Base-by-base conservation (phyloP, 1,140 invertebrate species). In the Eurosta solidaginis region DNA sequence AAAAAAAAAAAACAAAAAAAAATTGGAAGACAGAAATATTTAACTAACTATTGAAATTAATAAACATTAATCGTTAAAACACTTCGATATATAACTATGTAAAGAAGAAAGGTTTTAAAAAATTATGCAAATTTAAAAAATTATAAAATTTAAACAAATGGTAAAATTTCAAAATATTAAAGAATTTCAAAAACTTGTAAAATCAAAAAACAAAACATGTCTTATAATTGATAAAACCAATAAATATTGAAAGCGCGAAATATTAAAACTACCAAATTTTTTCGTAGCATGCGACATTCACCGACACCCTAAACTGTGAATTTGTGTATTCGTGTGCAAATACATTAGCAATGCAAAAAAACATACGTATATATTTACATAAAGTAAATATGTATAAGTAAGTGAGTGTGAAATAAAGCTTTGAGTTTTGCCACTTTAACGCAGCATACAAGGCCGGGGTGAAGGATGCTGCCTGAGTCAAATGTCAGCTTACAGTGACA, bases 321-420 rank as follows among this genome's bases (percentile, higher is more conserved):
- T n/a, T n/a, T n/a, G n/a, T n/a, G n/a, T n/a, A n/a, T n/a, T n/a
- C n/a, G n/a, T n/a, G n/a, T n/a, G n/a, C n/a, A n/a, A n/a, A n/a
- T n/a, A n/a, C n/a, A n/a, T n/a, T n/a, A n/a, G n/a, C n/a, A n/a
- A n/a, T n/a, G n/a, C n/a, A n/a, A n/a, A n/a, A n/a, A n/a, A n/a
- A n/a, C n/a, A n/a, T n/a, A n/a, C n/a, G n/a, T n/a, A n/a, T n/a
- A n/a, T n/a, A n/a, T n/a, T n/a, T n/a, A n/a, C n/a, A n/a, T n/a
- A n/a, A n/a, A n/a, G n/a, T n/a, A 17, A 10, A 6, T 59, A 10
- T 54, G 49, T 52, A 10, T 14, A 22, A 4, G 54, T 17, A 33
- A 29, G 14, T 54, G 50, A 25, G 25, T 59, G 54, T 59, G 54
- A 59, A 59, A 59, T 59, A 36, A 59, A 59, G 54, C 54, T 59